A percentile compares a stretch with the other conserved stretches of the same genome.
phyloP scores from a whole-genome alignment of 2,888 invertebrate species.

The Spodoptera littoralis region DNA sequence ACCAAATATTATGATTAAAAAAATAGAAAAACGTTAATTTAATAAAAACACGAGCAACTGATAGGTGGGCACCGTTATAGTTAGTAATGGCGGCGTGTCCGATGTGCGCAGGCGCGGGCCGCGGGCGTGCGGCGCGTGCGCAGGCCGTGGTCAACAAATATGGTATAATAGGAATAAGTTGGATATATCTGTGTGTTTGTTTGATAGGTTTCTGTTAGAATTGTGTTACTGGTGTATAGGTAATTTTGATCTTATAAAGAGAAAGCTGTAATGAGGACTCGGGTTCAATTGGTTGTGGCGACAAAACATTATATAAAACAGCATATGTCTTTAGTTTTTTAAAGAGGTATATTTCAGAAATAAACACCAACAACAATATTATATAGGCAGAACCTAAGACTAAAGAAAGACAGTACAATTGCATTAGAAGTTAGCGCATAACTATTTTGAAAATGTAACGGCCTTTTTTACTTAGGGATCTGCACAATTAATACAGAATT shows the following conservation, averaged over 20 bases:
- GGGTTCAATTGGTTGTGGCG: too few relatives aligned
- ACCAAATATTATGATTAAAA: slow-evolving; percentile 45
- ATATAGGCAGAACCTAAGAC: too few relatives aligned
- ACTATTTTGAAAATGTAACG: too few relatives aligned
- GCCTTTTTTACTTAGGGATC: too few relatives aligned
- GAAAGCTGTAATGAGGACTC: too few relatives aligned
- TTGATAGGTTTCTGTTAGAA: slow-evolving; percentile 25
- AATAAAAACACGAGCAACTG: slow-evolving; percentile 38
- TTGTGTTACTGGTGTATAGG: slow-evolving; percentile 8
- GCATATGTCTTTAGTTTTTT: too few relatives aligned
- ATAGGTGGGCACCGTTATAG: slow-evolving; percentile 53
- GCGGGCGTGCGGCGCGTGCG: slow-evolving; percentile 58
- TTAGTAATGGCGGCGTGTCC: slow-evolving; percentile 45
- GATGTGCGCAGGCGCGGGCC: slow-evolving; percentile 48
- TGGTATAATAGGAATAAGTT: slow-evolving; percentile 57
- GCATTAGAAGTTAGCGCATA: too few relatives aligned
- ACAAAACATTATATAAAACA: too few relatives aligned
- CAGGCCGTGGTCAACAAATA: slow-evolving; percentile 50
- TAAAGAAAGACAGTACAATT: too few relatives aligned
- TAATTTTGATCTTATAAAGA: not conserved
- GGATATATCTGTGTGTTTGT: slow-evolving; percentile 49
- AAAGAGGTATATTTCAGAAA: too few relatives aligned
- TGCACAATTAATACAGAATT: too few relatives aligned
- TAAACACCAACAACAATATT: too few relatives aligned
- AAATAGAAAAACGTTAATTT: slow-evolving; percentile 34